Evolutionary conservation across 53 echinoderm and acorn worm genomes (phyloP), one percentile per base, ranked within the genome.

Genomic region (Apostichopus leukothele): DNA sequence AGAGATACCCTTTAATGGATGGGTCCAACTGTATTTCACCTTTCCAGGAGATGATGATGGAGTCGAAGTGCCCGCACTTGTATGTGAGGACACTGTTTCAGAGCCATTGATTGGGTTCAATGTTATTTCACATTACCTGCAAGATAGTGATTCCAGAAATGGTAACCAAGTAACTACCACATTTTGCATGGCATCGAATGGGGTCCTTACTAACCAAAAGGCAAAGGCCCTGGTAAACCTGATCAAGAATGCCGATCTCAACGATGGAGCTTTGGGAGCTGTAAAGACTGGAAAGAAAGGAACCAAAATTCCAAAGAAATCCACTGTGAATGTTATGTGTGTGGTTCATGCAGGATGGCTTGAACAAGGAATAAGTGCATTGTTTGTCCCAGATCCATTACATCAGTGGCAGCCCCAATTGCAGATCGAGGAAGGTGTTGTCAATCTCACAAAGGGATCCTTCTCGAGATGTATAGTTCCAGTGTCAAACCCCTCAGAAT

Each of bases 201-300:
- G 74, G 6, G 67, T 80, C 50, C 79, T 51, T 18, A 86, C 10
- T n/a, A 61, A 11, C 13, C 57, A 11, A 1, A 61, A 55, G 18
- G 90, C 90, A 23, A 51, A 86, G 60, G 12, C 75, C 26, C 39
- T 86, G 6, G 90, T 90, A 3, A 84, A 86, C 4, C 63, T 90
- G 21, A 27, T 90, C n/a, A 84, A 60, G 50, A 59, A 75, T 9
- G 75, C 59, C 22, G 91, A 88, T 16, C 16, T 83, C 0, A 73
- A 54, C 9, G 53, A 87, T 79, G 73, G 19, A 79, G 3, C 53
- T 10, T 52, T 91, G 7, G 87, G 91, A 53, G 79, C 59, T 16
- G 88, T 91, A 11, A 87, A 13, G 39, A 73, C 91, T 0, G 83
- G 88, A 11, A 68, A 87, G 52, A 51, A 73, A 51, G 74, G 73